Base-by-base conservation (phyloP, 92 coral and sea anemone species). In the Zoanthus solanderi region DNA sequence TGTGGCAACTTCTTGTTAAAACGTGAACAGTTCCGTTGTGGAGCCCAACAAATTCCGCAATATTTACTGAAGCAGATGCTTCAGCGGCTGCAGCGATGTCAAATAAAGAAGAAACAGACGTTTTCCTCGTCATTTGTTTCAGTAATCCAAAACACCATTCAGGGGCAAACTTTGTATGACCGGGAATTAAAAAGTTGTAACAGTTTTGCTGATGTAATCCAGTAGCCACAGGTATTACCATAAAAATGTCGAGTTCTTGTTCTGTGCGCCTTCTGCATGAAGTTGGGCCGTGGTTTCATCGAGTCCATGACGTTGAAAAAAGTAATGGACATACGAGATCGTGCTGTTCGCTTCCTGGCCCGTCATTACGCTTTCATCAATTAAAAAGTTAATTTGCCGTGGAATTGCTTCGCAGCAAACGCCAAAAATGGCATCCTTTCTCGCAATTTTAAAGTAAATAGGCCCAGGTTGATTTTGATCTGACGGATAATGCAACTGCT, bases 1-100 rank as follows among this genome's bases (percentile, higher is more conserved):
- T 30, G 65, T 34, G 86, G 86, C 63, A 81, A 61, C 31, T 81
- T 81, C 15, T 68, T 65, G 47, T 5, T 67, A 57, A 2, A 45
- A 10, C 2, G 61, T 56, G 13, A 47, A 47, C 52, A 4, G 52
- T 47, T 47, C 52, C 52, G 52, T 47, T 47, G 8, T 47, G 52
- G 5, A 47, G 8, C 5, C 52, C 52, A 47, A 50, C 56, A 11
- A 50, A 7, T 11, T 50, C 12, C 1, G 9, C 56, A 50, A 50
- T 7, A 50, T 7, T 50, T 11, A 11, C 56, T 50, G 56, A 50
- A 50, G 56, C 56, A 50, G 56, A 50, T 11, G 9, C 56, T 50
- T 7, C 56, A 11, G 5, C 56, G 5, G 56, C 56, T 50, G 10
- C 12, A 7, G 56, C 56, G 12, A 50, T 50, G 56, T 50, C 56